Conservation (phyloP, 1,140 invertebrate species). For the Drosophila sturtevanti region DNA sequence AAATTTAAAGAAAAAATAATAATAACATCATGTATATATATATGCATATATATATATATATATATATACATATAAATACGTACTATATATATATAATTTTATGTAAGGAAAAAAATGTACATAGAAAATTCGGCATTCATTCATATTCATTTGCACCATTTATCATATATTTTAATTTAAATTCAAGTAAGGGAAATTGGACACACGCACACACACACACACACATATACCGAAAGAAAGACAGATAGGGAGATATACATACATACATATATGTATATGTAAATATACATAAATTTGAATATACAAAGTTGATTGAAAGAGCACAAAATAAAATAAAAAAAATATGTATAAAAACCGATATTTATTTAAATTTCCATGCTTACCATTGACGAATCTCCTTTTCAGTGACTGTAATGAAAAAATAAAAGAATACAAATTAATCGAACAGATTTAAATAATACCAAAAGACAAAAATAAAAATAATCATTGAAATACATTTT, state of each 20-base stretch:
- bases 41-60: background rate
- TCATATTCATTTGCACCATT: background rate
- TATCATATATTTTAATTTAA: background rate
- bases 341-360: background rate
- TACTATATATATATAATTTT: too few species aligned
- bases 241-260: background rate
- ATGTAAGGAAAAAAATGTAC: too few species aligned
- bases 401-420: conserved; percentile 88
- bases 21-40: background rate
- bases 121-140: background rate
- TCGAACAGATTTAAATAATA: conserved; percentile 8
- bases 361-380: conserved; percentile 80
- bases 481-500: too few species aligned
- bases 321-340: background rate
- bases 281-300: background rate
- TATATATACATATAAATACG: too few species aligned
- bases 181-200: background rate
- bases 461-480: too few species aligned
- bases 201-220: background rate
- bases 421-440: conserved; percentile 13
- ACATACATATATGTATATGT: background rate
- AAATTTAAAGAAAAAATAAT: too few species aligned
- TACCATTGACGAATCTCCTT: conserved; percentile 93
- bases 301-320: background rate
- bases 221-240: background rate